Percentiles rank a stretch among this genome's conserved stretches.
Evolutionary conservation across 1,140 invertebrate species (phyloP).

Genomic region (Linepithema humile): DNA sequence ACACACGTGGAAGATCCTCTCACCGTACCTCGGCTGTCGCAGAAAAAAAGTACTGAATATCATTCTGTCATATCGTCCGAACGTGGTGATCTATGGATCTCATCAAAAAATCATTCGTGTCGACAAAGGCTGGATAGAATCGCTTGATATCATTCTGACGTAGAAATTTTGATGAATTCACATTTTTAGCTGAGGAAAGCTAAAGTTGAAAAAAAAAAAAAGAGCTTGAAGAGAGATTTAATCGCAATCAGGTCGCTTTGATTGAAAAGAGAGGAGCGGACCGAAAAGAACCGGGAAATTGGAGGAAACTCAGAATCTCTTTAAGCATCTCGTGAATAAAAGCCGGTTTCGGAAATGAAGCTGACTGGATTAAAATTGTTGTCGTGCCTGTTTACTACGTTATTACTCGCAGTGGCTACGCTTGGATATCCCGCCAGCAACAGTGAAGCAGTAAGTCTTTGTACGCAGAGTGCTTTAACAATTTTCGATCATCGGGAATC

Average conservation of each 20-base stretch:
- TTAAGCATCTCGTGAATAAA: neutral
- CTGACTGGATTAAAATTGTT: slow-evolving; percentile 71
- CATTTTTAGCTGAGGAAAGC: neutral
- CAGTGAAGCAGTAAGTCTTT: slow-evolving; percentile 79
- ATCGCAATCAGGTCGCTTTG: neutral
- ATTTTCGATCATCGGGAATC: neutral
- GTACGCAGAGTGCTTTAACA: neutral
- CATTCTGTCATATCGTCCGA: slow-evolving; percentile 9
- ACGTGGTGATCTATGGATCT: neutral
- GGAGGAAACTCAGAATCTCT: neutral
- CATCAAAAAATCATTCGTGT: neutral
- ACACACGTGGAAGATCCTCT: slow-evolving; percentile 59
- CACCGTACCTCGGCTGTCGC: neutral
- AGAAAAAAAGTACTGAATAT: neutral
- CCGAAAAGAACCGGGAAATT: neutral
- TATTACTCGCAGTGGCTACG: slow-evolving; percentile 61
- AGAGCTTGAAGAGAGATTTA: neutral
- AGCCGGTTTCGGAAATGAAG: slow-evolving; percentile 73
- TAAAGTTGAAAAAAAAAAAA: neutral
- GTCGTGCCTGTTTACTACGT: slow-evolving; percentile 67
- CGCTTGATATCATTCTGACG: neutral
- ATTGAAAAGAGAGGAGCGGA: neutral
- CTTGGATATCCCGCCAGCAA: slow-evolving; percentile 77
- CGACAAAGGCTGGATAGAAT: neutral
- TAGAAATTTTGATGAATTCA: slow-evolving; percentile 1